These are phyloP conservation scores for Pedicia rivosa DNA, from an alignment of 2,888 invertebrate species.

Conservation along the genomic window DNA sequence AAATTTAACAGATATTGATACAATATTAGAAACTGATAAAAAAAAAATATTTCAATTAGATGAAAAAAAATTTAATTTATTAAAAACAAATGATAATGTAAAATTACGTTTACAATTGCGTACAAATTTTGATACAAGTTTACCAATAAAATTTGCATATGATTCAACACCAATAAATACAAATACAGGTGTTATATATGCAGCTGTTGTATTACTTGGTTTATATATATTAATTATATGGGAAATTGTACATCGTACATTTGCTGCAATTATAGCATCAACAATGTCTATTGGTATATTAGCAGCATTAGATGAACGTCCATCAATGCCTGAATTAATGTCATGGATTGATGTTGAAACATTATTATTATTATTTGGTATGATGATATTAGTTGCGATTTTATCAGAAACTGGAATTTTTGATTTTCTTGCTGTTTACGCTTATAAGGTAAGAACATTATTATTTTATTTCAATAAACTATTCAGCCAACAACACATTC, in stretches of 20 bases:
- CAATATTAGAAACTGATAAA: conserved; percentile 32
- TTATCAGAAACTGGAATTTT: conserved; percentile 66
- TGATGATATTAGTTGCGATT: conserved; percentile 68
- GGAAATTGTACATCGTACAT: conserved; percentile 51
- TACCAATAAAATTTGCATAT: conserved; percentile 39
- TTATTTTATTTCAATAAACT: background rate
- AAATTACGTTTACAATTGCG: conserved; percentile 22
- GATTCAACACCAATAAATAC: conserved; percentile 46
- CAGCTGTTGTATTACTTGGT: conserved; percentile 47
- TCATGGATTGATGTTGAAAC: conserved; percentile 66
- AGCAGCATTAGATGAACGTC: conserved; percentile 50
- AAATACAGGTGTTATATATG: conserved; percentile 52
- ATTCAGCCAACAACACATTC: background rate
- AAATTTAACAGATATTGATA: conserved; percentile 23
- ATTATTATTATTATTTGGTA: conserved; percentile 49
- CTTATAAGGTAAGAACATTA: conserved; percentile 39
- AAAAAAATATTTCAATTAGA: conserved; percentile 20
- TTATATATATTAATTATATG: conserved; percentile 70
- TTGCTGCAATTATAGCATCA: conserved; percentile 59
- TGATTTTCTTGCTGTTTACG: conserved; percentile 55
- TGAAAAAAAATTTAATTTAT: conserved; percentile 11
- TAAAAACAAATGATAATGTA: conserved; percentile 15
- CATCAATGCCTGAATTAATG: conserved; percentile 49
- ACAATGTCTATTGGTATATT: conserved; percentile 53
- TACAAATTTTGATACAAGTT: conserved; percentile 19